Conservation (phyloP, 2,113 vertebrate species). For the Pomatostomus ruficeps region DNA sequence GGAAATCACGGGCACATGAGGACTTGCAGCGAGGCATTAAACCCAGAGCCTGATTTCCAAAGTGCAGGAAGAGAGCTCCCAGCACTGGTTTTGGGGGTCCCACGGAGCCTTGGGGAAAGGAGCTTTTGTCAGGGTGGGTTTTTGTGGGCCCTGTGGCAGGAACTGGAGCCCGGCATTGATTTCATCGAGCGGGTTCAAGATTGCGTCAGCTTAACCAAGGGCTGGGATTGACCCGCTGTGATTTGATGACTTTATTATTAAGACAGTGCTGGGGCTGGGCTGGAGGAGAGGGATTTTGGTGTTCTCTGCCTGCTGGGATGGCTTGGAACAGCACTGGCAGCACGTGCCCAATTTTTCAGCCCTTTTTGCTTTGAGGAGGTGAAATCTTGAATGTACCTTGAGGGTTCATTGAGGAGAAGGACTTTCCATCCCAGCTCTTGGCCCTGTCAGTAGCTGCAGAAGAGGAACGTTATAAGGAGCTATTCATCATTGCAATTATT, state of each 20-base stretch:
- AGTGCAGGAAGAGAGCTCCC: accelerated
- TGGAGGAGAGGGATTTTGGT: background rate
- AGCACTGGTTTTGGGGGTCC: background rate
- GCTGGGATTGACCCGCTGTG: background rate
- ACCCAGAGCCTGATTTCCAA: background rate
- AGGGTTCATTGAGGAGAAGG: background rate
- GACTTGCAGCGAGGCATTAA: background rate
- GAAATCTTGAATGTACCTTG: background rate
- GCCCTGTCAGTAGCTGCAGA: constrained; percentile 25
- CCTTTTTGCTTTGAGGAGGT: background rate
- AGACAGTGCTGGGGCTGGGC: background rate
- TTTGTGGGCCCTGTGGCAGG: background rate
- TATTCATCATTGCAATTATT: constrained; percentile 64
- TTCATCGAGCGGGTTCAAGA: background rate
- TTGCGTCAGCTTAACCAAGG: background rate
- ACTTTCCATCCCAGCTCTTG: background rate
- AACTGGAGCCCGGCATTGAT: background rate
- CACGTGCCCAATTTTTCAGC: background rate
- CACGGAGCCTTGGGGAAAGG: background rate
- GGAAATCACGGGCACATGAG: background rate
- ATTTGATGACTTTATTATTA: background rate
- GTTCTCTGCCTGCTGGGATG: background rate
- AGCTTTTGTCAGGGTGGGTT: background rate
- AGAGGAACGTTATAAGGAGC: constrained; percentile 28
- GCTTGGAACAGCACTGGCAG: background rate